Conservation (phyloP, 2,113 vertebrate species). For the Upupa epops region DNA sequence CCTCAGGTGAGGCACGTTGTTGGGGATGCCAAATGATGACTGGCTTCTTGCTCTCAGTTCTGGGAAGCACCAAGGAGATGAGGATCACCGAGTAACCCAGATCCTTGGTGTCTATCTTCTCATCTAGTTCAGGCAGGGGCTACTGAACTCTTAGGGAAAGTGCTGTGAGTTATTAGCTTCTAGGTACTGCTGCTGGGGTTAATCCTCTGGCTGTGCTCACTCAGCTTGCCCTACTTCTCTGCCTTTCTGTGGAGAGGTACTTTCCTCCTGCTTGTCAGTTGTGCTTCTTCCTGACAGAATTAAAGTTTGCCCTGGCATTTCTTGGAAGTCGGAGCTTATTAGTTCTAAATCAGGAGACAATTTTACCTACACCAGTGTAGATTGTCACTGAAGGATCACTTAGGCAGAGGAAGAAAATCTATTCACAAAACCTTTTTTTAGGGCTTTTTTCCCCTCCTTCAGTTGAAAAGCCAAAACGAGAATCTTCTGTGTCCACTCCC, state of each 20-base stretch:
- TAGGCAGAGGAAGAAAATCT: background rate
- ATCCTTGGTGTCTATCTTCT: background rate
- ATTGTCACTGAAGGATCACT: background rate
- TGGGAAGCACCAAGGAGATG: fast-evolving
- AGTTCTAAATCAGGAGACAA: background rate
- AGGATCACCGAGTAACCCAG: background rate
- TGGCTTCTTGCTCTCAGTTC: background rate
- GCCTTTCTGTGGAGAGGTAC: background rate
- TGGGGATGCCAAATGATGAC: too few species aligned
- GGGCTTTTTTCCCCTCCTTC: fast-evolving
- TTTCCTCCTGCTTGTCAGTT: background rate
- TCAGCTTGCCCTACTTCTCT: background rate
- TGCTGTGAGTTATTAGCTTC: background rate
- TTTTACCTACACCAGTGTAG: background rate
- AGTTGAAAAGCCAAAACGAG: background rate
- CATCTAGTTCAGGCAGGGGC: background rate
- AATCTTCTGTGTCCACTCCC: background rate
- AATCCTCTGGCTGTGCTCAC: background rate
- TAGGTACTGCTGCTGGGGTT: background rate
- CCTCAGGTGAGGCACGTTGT: background rate
- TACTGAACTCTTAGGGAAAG: background rate
- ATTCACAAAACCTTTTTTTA: background rate
- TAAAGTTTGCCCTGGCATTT: background rate
- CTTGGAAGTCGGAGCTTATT: background rate
- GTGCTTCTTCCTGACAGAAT: background rate